Evolutionary conservation across 2,888 invertebrate species (phyloP).

Genomic region (Athalia rosae): DNA sequence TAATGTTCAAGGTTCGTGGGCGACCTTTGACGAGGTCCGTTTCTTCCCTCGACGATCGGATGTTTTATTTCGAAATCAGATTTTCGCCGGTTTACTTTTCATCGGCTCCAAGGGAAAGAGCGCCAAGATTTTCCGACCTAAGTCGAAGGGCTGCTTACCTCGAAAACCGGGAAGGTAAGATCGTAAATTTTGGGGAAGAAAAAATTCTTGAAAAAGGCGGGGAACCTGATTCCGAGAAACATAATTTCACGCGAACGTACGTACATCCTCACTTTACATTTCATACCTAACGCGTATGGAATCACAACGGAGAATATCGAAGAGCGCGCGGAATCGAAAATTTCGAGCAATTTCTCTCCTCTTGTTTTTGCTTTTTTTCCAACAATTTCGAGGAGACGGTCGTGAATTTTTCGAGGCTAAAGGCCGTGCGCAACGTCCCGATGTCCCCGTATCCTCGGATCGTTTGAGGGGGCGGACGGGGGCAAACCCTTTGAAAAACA

Average conservation of each 20-base stretch:
- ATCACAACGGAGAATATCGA: too few species aligned
- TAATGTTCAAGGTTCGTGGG: too few species aligned
- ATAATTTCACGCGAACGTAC: conserved; percentile 22
- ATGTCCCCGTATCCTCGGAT: not conserved
- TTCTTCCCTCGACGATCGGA: too few species aligned
- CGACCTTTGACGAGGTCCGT: too few species aligned
- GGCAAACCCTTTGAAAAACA: conserved; percentile 2
- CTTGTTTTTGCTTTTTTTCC: too few species aligned
- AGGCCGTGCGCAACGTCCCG: too few species aligned
- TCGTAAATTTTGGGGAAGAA: conserved; percentile 18
- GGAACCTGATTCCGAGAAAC: conserved; percentile 30
- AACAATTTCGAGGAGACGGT: too few species aligned
- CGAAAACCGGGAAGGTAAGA: not conserved
- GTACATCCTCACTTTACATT: conserved; percentile 1
- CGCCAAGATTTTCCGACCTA: not conserved
- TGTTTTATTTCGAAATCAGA: not conserved
- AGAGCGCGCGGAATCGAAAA: too few species aligned
- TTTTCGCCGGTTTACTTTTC: not conserved
- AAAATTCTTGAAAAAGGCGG: not conserved
- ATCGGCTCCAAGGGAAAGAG: not conserved
- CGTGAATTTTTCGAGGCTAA: too few species aligned
- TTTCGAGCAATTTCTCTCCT: too few species aligned
- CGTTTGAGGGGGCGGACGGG: not conserved
- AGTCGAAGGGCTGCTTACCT: not conserved
- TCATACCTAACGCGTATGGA: not conserved